These are phyloP conservation scores for Lophius piscatorius DNA, from an alignment of 2,113 vertebrate genomes.

Conservation along the genomic window DNA sequence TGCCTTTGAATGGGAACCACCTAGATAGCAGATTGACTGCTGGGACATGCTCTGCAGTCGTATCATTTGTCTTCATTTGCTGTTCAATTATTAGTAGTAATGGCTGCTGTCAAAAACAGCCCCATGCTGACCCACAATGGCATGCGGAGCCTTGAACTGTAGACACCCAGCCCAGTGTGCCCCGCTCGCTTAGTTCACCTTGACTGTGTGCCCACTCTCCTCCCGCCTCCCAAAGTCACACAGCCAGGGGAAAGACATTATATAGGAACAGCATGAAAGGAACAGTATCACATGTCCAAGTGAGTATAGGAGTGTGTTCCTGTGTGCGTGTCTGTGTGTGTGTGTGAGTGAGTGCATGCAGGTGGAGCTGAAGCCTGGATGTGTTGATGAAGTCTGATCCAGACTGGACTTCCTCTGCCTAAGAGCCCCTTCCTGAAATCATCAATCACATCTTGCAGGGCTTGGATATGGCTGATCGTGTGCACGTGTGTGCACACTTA, in stretches of 20 bases:
- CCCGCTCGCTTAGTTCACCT: constrained; percentile 39
- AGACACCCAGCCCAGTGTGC: constrained; percentile 16
- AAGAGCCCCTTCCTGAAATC: constrained; percentile 74
- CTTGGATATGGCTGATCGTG: constrained; percentile 16
- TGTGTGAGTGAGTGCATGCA: constrained; percentile 65
- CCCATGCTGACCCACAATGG: constrained; percentile 52
- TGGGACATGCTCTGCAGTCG: constrained; percentile 70
- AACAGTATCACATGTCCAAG: constrained; percentile 42
- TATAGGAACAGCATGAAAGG: constrained; percentile 37
- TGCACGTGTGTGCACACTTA: constrained; percentile 2
- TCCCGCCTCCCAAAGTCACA: neutral
- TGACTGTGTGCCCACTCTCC: constrained; percentile 9
- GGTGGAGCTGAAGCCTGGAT: constrained; percentile 61
- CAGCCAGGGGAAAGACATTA: constrained; percentile 45
- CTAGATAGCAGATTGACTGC: constrained; percentile 79
- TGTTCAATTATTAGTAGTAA: constrained; percentile 80
- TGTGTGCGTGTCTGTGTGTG: constrained; percentile 15
- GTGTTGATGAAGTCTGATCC: constrained; percentile 67
- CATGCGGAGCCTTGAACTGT: constrained; percentile 42
- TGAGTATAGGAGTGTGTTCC: constrained; percentile 19
- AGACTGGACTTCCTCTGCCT: constrained; percentile 77
- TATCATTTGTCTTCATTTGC: constrained; percentile 84
- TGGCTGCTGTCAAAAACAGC: constrained; percentile 75
- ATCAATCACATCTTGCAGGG: constrained; percentile 68
- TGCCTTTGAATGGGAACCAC: constrained; percentile 80